Evolutionary conservation across 2,888 invertebrate genomes (phyloP), one percentile per base, ranked within the genome.

Genomic region (Macaria liturata): DNA sequence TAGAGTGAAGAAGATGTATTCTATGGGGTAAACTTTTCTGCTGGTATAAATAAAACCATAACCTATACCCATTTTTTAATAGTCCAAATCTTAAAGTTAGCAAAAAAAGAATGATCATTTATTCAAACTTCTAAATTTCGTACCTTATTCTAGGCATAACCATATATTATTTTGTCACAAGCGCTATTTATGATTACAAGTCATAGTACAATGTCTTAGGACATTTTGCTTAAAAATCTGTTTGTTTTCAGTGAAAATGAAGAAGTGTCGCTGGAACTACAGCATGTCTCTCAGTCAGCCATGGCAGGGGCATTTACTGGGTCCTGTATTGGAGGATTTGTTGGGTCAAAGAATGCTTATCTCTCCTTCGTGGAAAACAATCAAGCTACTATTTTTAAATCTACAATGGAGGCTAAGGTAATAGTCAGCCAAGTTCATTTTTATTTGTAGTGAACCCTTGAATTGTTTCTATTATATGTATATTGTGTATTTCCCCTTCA

Each of bases 341-440:
- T 92, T 3, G 83, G 89, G 66, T 94, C 95, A 8, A 90, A 93
- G 67, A 74, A 76, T 3, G 93, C 95, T 1, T 95, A 95, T 71
- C 64, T 94, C 45, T 90, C 94, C 69, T 96, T 96, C 69, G 94
- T 96, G 79, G 94, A 94, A 76, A 95, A 92, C 64, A 96, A 96
- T 83, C 94, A 96, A 86, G 96, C 96, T 6, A 95, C 96, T 3
- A 90, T 92, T 50, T 96, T 95, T 78, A 84, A 84, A 50, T 93
- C 93, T 51, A 94, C 95, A 62, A 77, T 93, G 5, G 93, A 95
- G 53, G 96, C 96, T 3, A 95, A 95, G 89, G 95, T 95, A 87
- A n/a, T n/a, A 64, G 37, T 46, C 40, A 9, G 51, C 20, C 20
- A 20, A 20, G 20, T 20, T 20, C 20, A 20, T 20, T 20, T 20